A percentile compares a stretch with the other conserved stretches of the same genome.
Evolutionary conservation across 2,888 invertebrate genomes (phyloP).

Genomic region (Tiphia femorata): DNA sequence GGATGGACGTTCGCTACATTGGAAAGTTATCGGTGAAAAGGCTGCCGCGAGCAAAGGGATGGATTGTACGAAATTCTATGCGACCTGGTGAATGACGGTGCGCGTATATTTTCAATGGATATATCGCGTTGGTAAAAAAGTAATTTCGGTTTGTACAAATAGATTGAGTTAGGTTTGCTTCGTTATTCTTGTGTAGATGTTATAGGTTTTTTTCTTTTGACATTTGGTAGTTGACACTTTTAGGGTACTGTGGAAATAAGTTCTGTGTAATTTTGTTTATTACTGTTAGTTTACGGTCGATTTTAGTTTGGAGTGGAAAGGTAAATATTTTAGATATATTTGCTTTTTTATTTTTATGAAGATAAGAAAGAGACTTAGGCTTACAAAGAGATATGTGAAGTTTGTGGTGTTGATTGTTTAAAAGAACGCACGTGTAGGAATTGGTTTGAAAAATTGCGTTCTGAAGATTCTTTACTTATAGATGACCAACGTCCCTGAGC

Average conservation of each 20-base stretch:
- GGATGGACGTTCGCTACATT: no score
- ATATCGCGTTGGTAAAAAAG: no score
- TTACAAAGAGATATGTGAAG: constrained; percentile 5
- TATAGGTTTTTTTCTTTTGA: background rate
- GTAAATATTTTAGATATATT: constrained; percentile 1
- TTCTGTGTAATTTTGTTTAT: background rate
- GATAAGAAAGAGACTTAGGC: no score
- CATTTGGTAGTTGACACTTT: background rate
- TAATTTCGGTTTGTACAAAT: no score
- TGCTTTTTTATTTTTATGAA: constrained; percentile 4
- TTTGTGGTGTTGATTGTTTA: constrained; percentile 5
- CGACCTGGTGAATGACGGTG: no score
- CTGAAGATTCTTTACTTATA: constrained; percentile 9
- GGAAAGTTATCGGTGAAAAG: no score
- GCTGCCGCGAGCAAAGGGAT: no score
- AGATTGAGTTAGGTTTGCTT: background rate
- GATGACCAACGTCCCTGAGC: constrained; percentile 8
- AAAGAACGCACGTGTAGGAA: constrained; percentile 7
- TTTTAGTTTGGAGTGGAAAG: constrained; percentile 1
- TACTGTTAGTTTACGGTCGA: background rate
- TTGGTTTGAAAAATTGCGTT: constrained; percentile 8
- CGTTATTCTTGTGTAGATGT: background rate
- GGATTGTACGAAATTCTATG: no score
- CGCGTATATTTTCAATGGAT: no score
- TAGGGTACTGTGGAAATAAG: background rate